Conservation (phyloP, 2,797 vertebrate genomes). For the Enteromius argenteus region DNA sequence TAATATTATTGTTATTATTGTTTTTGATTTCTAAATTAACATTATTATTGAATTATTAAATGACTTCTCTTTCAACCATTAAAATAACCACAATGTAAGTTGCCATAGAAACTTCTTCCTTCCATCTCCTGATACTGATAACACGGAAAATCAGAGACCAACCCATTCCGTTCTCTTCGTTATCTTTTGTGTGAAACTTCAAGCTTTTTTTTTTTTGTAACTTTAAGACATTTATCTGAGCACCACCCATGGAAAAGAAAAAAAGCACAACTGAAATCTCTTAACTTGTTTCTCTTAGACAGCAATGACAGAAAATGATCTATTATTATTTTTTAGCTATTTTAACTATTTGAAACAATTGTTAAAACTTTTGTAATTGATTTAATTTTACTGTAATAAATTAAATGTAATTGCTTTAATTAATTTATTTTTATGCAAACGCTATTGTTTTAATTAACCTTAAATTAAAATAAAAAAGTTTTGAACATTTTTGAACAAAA, state of each 20-base stretch:
- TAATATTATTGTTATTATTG: background rate
- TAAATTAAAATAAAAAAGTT: background rate
- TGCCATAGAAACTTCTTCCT: slow-evolving; percentile 69
- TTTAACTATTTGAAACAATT: too few relatives aligned
- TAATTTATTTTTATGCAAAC: background rate
- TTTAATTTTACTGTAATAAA: background rate
- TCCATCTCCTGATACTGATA: slow-evolving; percentile 55
- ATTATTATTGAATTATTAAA: background rate
- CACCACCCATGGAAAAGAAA: slow-evolving; percentile 23
- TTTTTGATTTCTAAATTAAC: background rate
- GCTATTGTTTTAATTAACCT: background rate
- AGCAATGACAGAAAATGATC: background rate
- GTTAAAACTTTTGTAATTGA: background rate
- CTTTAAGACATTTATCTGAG: background rate
- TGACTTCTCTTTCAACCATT: background rate
- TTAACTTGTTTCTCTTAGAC: background rate
- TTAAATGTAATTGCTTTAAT: background rate
- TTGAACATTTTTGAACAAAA: background rate
- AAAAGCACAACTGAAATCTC: background rate
- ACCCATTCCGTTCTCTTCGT: slow-evolving; percentile 49
- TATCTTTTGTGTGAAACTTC: slow-evolving; percentile 7
- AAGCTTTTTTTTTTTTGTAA: background rate
- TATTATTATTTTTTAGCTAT: too few relatives aligned
- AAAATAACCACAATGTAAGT: slow-evolving; percentile 67
- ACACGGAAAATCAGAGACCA: slow-evolving; percentile 37